Evolutionary conservation across 2,113 vertebrate species (phyloP), one percentile per base, ranked within the genome.

Genomic region (Reinhardtius hippoglossoides): DNA sequence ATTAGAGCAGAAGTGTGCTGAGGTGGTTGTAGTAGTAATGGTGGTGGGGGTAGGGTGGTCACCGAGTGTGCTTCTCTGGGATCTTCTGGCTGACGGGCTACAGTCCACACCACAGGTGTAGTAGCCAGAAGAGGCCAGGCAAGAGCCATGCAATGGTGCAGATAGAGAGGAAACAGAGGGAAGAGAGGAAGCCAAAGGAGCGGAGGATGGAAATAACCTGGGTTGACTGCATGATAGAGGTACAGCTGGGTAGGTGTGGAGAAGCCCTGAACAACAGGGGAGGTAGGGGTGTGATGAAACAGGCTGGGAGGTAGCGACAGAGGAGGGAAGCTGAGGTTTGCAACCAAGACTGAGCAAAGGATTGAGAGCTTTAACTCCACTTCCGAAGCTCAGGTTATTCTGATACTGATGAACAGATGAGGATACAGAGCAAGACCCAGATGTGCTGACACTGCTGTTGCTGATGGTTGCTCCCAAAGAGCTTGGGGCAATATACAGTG

Each of bases 1-100:
- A 89, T 95, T 95, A 94, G 96, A 94, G 93, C 95, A 97, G 92
- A 95, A 87, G 81, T 92, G 96, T 77, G 96, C 82, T 3, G 95
- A 89, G 61, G 96, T 89, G 84, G 86, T 87, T 27, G 95, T 83
- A 66, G 95, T 90, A 57, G 96, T 83, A 58, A 90, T 83, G n/a
- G 95, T 84, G 64, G 95, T 85, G 67, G 86, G 68, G 10, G 76
- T 68, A 46, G 80, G 71, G 40, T 80, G 89, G 82, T 97, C 96
- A 92, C 95, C 75, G 59, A 92, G 93, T 71, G 94, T 60, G 70
- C 69, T 73, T 88, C 82, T 89, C 84, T 96, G 95, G 70, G 95
- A 94, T 92, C 94, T 95, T 2, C 93, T 75, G 73, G 92, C 89
- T 88, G 95, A 94, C 3, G 91, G 76, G 12, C 93, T 87, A 91